A percentile compares a stretch with the other conserved stretches of the same genome.
Evolutionary conservation across 1,140 invertebrate species (phyloP).

Genomic region (Nixonia krombeini): DNA sequence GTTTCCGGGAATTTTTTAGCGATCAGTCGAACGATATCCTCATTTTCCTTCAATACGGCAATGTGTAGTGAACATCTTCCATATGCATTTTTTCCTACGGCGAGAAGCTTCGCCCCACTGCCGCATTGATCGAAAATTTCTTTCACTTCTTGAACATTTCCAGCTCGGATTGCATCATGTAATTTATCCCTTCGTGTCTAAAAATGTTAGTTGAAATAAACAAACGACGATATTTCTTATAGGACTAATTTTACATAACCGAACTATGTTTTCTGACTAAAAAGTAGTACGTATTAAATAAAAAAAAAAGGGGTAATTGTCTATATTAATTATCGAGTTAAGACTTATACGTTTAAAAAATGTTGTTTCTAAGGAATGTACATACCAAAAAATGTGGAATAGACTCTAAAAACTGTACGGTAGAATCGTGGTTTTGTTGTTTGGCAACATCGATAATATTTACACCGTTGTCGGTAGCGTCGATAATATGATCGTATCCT

Average conservation of each 20-base stretch:
- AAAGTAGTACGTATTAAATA: too few species aligned
- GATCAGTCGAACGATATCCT: conserved; percentile 82
- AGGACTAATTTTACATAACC: too few species aligned
- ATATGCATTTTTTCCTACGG: conserved; percentile 81
- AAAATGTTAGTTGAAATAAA: too few species aligned
- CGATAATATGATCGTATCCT: conserved; percentile 90
- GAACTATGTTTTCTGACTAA: too few species aligned
- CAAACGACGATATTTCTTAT: too few species aligned
- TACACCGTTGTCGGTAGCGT: conserved; percentile 79
- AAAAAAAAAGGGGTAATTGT: too few species aligned
- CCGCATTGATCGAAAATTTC: conserved; percentile 74
- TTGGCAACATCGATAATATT: conserved; percentile 79
- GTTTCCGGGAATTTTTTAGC: conserved; percentile 81
- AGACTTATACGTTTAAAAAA: conserved; percentile 4
- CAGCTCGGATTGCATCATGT: conserved; percentile 81
- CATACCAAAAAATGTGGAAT: conserved; percentile 82
- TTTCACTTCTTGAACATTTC: conserved; percentile 75
- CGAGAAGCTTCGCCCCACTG: conserved; percentile 77
- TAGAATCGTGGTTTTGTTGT: conserved; percentile 77
- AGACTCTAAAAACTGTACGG: conserved; percentile 77
- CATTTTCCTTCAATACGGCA: conserved; percentile 84
- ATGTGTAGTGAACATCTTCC: conserved; percentile 84
- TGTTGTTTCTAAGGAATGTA: background rate
- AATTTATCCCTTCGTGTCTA: conserved; percentile 83
- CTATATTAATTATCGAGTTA: too few species aligned